Evolutionary conservation across 2,888 invertebrate species (phyloP).

Genomic region (Prosopocoilus inquinatus): DNA sequence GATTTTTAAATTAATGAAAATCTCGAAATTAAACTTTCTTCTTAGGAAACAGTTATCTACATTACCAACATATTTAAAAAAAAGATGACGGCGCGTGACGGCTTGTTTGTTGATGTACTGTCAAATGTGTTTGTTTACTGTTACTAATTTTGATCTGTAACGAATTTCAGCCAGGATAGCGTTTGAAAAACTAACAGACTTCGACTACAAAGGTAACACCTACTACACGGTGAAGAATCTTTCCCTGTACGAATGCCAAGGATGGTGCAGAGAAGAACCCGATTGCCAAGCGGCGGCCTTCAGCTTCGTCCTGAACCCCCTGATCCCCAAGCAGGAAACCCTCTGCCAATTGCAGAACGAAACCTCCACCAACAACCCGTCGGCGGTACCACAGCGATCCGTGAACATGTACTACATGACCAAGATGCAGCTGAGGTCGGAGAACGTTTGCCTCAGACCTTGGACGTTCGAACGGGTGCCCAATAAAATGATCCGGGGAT

Average conservation of each 20-base stretch:
- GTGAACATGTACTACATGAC: constrained; percentile 96
- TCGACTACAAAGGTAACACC: constrained; percentile 85
- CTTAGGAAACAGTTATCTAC: no score
- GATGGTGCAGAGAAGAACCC: constrained; percentile 90
- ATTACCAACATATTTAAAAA: no score
- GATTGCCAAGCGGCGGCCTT: constrained; percentile 92
- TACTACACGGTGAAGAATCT: constrained; percentile 91
- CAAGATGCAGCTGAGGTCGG: constrained; percentile 84
- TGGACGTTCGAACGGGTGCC: constrained; percentile 94
- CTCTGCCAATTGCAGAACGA: constrained; percentile 89
- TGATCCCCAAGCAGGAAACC: constrained; percentile 90
- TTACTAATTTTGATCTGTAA: no score
- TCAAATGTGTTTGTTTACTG: no score
- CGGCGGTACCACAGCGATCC: constrained; percentile 77
- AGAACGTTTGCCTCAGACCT: constrained; percentile 86
- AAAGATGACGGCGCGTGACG: no score
- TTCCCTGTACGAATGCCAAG: constrained; percentile 90
- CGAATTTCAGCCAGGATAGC: constrained; percentile 71
- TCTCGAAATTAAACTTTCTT: no score
- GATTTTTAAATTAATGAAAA: no score
- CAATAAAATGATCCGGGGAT: constrained; percentile 85
- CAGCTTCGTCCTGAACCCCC: constrained; percentile 88
- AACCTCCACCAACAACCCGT: constrained; percentile 86
- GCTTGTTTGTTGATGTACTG: no score
- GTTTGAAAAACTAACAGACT: constrained; percentile 91